These are phyloP conservation scores for Chymomyza procnemis DNA, from an alignment of 2,888 invertebrate genomes.

Conservation along the genomic window DNA sequence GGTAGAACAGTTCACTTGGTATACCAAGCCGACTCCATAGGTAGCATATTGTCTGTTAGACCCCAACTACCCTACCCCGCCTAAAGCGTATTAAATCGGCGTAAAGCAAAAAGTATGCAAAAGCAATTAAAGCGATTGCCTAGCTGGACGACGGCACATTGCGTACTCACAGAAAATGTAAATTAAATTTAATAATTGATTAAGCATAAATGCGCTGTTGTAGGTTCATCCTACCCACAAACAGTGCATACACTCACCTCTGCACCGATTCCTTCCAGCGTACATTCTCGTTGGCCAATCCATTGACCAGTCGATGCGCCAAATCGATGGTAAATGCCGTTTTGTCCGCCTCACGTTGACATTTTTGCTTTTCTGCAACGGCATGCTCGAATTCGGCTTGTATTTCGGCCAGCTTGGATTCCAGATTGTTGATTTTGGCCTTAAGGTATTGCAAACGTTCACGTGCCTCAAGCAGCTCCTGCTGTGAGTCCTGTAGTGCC, in stretches of 20 bases:
- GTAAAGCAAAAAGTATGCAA: conserved; percentile 21
- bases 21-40: too few relatives aligned
- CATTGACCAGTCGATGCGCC: conserved; percentile 94
- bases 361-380: conserved; percentile 90
- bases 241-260: conserved; percentile 58
- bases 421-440: conserved; percentile 83
- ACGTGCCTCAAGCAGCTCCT: conserved; percentile 89
- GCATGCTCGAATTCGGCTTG: conserved; percentile 93
- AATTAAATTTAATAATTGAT: conserved; percentile 73
- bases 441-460: conserved; percentile 89
- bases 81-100: not conserved
- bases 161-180: conserved; percentile 56
- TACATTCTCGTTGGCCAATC: conserved; percentile 92
- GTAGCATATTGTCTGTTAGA: not conserved
- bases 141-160: not conserved
- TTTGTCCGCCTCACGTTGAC: conserved; percentile 94
- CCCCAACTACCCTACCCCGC: too few relatives aligned
- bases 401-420: conserved; percentile 87
- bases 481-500: conserved; percentile 92
- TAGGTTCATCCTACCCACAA: not conserved
- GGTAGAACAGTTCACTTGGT: too few relatives aligned
- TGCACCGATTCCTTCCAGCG: conserved; percentile 77
- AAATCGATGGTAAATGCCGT: conserved; percentile 93
- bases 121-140: conserved; percentile 66
- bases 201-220: conserved; percentile 52